phyloP scores from a whole-genome alignment of 1,140 invertebrate genomes.

The Rhagoletis zephyria region DNA sequence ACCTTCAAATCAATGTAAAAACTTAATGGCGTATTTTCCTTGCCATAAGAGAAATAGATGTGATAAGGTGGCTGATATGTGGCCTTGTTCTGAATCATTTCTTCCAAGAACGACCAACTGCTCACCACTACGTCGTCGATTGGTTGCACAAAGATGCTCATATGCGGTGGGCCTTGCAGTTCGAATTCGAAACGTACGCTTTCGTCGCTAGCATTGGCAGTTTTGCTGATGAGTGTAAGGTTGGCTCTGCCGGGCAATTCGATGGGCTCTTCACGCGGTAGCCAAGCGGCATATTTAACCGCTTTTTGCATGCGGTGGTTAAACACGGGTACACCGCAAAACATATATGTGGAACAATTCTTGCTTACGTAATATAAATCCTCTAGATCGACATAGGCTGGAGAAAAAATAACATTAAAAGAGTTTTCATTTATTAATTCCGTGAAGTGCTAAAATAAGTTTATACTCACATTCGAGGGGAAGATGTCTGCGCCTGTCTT shows the following conservation, averaged over 20 bases:
- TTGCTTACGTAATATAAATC: conserved; percentile 76
- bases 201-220: conserved; percentile 32
- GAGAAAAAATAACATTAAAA: too few species aligned
- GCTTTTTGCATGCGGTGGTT: conserved; percentile 74
- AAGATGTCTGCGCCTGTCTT: conserved; percentile 80
- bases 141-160: conserved; percentile 81
- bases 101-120: conserved; percentile 78
- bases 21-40: conserved; percentile 76
- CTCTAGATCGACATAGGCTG: conserved; percentile 66
- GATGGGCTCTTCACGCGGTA: conserved; percentile 60
- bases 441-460: too few species aligned
- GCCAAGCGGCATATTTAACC: conserved; percentile 59
- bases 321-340: conserved; percentile 83
- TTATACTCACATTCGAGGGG: conserved; percentile 63
- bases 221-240: conserved; percentile 58
- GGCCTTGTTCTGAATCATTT: conserved; percentile 73
- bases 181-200: conserved; percentile 63
- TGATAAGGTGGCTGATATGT: conserved; percentile 79
- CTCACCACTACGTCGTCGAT: conserved; percentile 75
- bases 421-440: too few species aligned
- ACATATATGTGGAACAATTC: conserved; percentile 79
- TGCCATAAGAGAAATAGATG: conserved; percentile 79
- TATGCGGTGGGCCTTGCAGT: conserved; percentile 80
- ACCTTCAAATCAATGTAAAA: conserved; percentile 79
- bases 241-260: conserved; percentile 57